Conservation (phyloP, 2,888 invertebrate genomes). For the Rhopalosiphum nymphaeae region DNA sequence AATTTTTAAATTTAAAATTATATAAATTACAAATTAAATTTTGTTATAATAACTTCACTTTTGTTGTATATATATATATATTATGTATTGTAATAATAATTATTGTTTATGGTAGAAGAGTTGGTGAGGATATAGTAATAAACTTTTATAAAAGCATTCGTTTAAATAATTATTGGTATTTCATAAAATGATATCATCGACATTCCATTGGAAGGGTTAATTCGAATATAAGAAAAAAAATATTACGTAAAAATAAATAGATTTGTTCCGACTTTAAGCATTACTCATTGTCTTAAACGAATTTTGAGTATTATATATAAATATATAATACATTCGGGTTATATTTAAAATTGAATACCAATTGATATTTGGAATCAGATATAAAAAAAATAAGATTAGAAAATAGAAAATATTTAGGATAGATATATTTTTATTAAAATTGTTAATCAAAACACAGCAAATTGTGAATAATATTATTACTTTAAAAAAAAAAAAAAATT, state of each 20-base stretch:
- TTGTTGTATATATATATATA: background rate
- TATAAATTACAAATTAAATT: background rate
- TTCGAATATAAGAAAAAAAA: background rate
- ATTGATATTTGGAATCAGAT: background rate
- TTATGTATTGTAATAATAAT: background rate
- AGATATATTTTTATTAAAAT: background rate
- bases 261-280: background rate
- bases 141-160: background rate
- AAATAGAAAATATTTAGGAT: background rate
- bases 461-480: background rate
- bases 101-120: background rate
- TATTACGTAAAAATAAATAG: background rate
- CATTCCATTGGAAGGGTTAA: background rate
- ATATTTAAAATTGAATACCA: background rate
- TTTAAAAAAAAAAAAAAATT: no score
- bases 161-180: background rate
- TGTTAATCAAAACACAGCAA: background rate
- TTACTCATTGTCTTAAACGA: background rate
- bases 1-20: background rate
- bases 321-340: background rate
- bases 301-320: background rate
- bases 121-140: background rate
- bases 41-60: background rate
- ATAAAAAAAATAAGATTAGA: background rate
- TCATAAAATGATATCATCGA: background rate